phyloP scores from a whole-genome alignment of 2,888 invertebrate species.

The Caenorhabditis sp. region DNA sequence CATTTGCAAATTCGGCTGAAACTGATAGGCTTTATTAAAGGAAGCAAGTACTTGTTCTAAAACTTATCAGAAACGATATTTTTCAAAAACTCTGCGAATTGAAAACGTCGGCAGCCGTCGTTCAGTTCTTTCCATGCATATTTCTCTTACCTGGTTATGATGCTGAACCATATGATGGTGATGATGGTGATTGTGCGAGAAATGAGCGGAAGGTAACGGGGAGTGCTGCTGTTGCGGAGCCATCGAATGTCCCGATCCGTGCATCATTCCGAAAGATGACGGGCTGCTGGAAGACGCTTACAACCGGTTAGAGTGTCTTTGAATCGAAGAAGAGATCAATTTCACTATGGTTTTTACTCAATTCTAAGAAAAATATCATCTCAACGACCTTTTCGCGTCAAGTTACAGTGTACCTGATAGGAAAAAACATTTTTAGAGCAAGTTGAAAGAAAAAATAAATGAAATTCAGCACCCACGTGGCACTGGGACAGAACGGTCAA shows the following conservation, averaged over 20 bases:
- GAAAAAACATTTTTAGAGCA: not conserved
- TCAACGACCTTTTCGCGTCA: no score
- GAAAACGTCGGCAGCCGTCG: no score
- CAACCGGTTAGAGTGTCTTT: conserved; percentile 24
- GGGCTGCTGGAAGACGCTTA: conserved; percentile 51
- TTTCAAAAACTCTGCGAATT: no score
- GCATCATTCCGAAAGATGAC: conserved; percentile 49
- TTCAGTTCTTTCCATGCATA: not conserved
- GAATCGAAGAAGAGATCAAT: no score
- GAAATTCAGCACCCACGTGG: conserved; percentile 27
- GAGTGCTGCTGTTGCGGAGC: conserved; percentile 47
- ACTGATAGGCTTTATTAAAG: not conserved
- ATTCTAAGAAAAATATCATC: no score
- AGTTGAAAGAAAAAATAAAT: not conserved
- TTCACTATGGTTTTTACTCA: no score
- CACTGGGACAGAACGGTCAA: not conserved
- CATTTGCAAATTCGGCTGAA: conserved; percentile 33
- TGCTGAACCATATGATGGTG: conserved; percentile 45
- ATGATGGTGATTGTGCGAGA: conserved; percentile 55
- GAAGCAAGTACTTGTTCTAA: no score
- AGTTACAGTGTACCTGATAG: no score
- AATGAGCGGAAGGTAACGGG: conserved; percentile 63
- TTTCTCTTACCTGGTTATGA: conserved; percentile 1
- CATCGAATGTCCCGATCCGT: conserved; percentile 16
- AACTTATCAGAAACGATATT: no score